Conservation (phyloP, 2,888 invertebrate genomes). For the Orchestes rusci region DNA sequence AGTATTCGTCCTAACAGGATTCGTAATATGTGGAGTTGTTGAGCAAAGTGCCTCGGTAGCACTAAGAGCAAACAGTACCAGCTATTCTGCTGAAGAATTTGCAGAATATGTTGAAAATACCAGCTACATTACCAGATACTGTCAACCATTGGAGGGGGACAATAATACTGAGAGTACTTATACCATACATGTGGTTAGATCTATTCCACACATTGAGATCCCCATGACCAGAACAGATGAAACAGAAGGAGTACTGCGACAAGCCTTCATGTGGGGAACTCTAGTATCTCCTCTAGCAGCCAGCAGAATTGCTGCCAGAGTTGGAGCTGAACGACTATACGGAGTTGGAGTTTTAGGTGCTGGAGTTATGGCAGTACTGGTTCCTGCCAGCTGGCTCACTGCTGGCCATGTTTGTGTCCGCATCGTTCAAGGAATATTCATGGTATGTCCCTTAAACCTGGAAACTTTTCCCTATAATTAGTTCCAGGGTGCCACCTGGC, state of each 20-base stretch:
- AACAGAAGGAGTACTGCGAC: slow-evolving; percentile 49
- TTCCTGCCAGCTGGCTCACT: slow-evolving; percentile 53
- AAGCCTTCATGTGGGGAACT: slow-evolving; percentile 53
- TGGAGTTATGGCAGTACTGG: slow-evolving; percentile 48
- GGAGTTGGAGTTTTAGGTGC: slow-evolving; percentile 51
- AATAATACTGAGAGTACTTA: slow-evolving; percentile 22
- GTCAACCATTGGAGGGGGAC: slow-evolving; percentile 35
- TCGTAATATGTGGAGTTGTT: slow-evolving; percentile 50
- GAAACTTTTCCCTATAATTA: no score
- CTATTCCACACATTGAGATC: slow-evolving; percentile 45
- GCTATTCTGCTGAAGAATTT: slow-evolving; percentile 44
- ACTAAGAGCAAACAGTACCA: slow-evolving; percentile 46
- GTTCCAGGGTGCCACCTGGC: slow-evolving; percentile 51
- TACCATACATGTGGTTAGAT: slow-evolving; percentile 40
- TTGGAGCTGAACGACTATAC: slow-evolving; percentile 51
- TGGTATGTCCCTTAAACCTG: no score
- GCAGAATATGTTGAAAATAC: slow-evolving; percentile 47
- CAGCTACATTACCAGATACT: slow-evolving; percentile 45
- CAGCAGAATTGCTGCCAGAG: slow-evolving; percentile 49
- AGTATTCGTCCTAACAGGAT: slow-evolving; percentile 48
- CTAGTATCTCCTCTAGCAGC: slow-evolving; percentile 50
- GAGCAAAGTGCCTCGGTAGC: slow-evolving; percentile 52
- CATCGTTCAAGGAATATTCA: slow-evolving; percentile 50
- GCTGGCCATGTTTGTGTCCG: slow-evolving; percentile 50
- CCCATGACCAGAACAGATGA: slow-evolving; percentile 49